Evolutionary conservation across 35 echinoderm and acorn worm species (phyloP).

Genomic region (Apostichopus californicus): DNA sequence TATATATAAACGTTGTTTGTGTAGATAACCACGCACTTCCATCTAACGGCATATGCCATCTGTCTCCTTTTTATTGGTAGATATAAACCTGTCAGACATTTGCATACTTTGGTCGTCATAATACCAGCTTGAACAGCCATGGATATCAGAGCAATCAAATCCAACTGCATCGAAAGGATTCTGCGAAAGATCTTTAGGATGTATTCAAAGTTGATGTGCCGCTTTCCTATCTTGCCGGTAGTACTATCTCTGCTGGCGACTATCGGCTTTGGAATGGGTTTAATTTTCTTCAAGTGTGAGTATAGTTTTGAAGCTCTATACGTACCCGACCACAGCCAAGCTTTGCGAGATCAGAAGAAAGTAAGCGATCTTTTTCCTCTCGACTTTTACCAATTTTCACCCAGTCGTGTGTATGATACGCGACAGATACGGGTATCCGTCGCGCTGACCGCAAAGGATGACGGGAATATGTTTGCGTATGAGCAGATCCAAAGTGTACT

Average conservation of each 20-base stretch:
- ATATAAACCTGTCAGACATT: no score
- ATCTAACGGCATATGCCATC: no score
- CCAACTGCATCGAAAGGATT: constrained; percentile 1
- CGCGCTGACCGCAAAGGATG: neutral
- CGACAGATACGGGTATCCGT: neutral
- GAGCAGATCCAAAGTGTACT: neutral
- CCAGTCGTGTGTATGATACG: neutral
- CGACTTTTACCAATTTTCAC: neutral
- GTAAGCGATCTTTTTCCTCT: neutral
- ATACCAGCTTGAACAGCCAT: neutral
- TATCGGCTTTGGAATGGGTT: neutral
- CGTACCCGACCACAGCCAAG: neutral
- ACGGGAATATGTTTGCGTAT: neutral
- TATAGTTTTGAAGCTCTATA: neutral
- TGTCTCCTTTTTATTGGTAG: no score
- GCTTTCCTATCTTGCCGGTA: neutral
- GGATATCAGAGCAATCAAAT: neutral
- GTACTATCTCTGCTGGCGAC: neutral
- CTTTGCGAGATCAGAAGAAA: neutral
- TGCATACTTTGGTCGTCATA: no score
- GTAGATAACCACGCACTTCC: no score
- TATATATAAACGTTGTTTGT: no score
- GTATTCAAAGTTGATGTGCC: neutral
- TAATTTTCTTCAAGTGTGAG: neutral
- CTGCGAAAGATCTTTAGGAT: neutral